These are phyloP conservation scores for Sphaerophoria taeniata DNA, from an alignment of 2,888 invertebrate species.

Conservation along the genomic window DNA sequence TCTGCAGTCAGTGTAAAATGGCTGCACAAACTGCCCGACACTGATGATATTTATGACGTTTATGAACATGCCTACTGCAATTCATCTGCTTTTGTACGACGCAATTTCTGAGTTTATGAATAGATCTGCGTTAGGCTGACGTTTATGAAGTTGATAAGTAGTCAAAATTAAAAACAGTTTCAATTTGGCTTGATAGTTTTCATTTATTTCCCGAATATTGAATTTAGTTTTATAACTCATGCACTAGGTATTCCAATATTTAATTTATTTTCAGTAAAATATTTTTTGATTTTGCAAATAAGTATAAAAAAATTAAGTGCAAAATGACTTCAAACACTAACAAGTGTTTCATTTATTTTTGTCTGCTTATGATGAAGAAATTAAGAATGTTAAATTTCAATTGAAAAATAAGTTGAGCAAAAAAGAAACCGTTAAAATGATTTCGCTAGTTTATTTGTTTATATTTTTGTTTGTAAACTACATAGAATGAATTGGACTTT, in stretches of 20 bases:
- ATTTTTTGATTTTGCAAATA: constrained; percentile 3
- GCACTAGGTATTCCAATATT: constrained; percentile 47
- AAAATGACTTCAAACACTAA: constrained; percentile 3
- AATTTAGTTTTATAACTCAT: constrained; percentile 40
- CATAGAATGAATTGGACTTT: constrained; percentile 4
- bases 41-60: no score
- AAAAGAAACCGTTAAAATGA: no score
- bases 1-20: no score
- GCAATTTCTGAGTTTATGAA: no score
- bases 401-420: background rate
- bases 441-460: constrained; percentile 8
- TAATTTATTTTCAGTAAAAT: constrained; percentile 28
- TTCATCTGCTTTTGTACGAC: no score
- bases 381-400: background rate
- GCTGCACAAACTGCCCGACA: no score
- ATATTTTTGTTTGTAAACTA: constrained; percentile 16
- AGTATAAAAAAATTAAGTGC: background rate
- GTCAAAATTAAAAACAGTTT: background rate
- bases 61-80: no score
- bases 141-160: no score
- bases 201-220: constrained; percentile 66
- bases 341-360: background rate
- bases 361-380: background rate
- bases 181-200: constrained; percentile 52
- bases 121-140: no score